Base-by-base conservation (phyloP, 2,797 vertebrate genomes). In the Scleropages formosus region DNA sequence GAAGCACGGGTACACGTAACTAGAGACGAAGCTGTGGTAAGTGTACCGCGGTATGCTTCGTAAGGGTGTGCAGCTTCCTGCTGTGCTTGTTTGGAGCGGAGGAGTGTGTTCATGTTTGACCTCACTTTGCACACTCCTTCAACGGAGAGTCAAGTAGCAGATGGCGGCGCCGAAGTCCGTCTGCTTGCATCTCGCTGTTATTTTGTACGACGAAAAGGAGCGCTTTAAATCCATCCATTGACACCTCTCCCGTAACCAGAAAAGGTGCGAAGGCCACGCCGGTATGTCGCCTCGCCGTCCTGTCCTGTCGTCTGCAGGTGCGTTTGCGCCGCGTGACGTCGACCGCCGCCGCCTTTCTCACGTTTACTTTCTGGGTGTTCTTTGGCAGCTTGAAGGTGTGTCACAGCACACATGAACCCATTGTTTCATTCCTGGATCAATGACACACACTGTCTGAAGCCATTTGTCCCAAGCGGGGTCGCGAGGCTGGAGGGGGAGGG, bases 51-150 rank as follows among this genome's bases (percentile, higher is more conserved):
- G 58, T 20, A 26, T 31, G 26, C 61, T 62, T 61, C 70, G 44
- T 49, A 11, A 24, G 66, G 11, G 4, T n/a, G 20, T 49, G 39
- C 24, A 0, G 27, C 18, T 6, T 20, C 24, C 26, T 70, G 58
- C 66, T 22, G 27, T 61, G 8, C 51, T 62, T 69, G 64, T 75
- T 39, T 53, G 63, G 22, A 49, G 16, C 31, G 46, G 47, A 53
- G 26, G 59, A 24, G 6, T 47, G 22, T 9, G 12, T 61, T 27
- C 26, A 51, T 51, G 65, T 53, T 62, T 71, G 44, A 62, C 44
- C 24, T 70, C 20, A 58, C 27, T 31, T 68, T 56, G 20, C 20
- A 8, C 27, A 58, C 3, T 22, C 16, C 18, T 15, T 26, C 13
- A 47, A 8, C 16, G 13, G 20, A n/a, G 31, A 31, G 64, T 61